Percentiles rank a stretch among this genome's conserved stretches.
Evolutionary conservation across 2,113 vertebrate genomes (phyloP).

Genomic region (Thermophis baileyi): DNA sequence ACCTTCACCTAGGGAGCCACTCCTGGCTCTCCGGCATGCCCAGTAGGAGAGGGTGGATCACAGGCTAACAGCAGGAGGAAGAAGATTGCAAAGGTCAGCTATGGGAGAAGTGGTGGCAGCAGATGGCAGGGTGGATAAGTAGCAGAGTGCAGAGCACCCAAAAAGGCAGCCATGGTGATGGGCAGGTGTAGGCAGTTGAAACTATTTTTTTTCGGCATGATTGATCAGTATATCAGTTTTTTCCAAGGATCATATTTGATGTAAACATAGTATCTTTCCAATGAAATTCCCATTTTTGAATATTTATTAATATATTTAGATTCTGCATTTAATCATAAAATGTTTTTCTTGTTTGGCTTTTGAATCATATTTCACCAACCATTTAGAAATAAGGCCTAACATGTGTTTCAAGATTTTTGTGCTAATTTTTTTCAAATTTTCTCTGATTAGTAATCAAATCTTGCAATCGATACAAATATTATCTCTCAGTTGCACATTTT

Average conservation of each 20-base stretch:
- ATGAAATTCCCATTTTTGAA: not conserved
- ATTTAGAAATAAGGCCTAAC: not conserved
- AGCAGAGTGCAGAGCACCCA: no score
- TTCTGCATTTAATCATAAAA: not conserved
- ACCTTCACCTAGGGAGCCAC: no score
- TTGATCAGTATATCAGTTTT: no score
- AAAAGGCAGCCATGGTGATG: no score
- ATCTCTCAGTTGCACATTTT: not conserved
- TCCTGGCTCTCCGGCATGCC: no score
- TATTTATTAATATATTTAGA: not conserved
- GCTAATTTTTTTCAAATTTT: not conserved
- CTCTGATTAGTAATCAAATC: not conserved
- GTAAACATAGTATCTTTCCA: not conserved
- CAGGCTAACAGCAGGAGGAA: no score
- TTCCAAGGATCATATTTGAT: not conserved
- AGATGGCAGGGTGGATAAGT: no score
- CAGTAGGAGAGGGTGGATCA: no score
- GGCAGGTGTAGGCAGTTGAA: no score
- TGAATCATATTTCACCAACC: not conserved
- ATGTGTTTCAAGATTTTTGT: not conserved
- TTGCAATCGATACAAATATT: not conserved
- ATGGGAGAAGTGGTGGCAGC: no score
- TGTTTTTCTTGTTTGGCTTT: not conserved
- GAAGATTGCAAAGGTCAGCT: no score
- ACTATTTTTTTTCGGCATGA: no score